Conservation (phyloP, 2,888 invertebrate species). For the Phlogophora meticulosa region DNA sequence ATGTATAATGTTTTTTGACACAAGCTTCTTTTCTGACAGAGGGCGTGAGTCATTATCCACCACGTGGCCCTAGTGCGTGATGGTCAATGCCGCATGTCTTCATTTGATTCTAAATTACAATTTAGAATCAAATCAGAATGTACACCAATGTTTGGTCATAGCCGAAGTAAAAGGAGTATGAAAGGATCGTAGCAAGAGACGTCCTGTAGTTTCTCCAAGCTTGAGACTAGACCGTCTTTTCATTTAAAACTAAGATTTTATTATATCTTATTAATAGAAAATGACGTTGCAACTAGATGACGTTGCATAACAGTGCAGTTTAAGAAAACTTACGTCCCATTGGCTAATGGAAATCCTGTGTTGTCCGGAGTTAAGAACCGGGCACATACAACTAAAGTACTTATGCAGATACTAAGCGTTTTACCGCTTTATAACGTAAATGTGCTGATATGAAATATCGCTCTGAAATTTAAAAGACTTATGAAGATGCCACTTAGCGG, state of each 20-base stretch:
- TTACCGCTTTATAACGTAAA: conserved; percentile 33
- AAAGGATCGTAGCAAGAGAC: too few species aligned
- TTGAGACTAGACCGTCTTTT: not conserved
- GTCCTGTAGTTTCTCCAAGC: too few species aligned
- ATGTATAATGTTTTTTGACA: too few species aligned
- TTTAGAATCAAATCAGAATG: too few species aligned
- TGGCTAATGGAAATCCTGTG: conserved; percentile 83
- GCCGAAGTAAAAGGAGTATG: too few species aligned
- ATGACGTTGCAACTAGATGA: conserved; percentile 41
- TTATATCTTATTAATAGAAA: not conserved
- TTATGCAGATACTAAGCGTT: conserved; percentile 44
- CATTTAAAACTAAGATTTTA: not conserved
- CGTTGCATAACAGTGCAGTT: conserved; percentile 46
- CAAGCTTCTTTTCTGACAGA: too few species aligned
- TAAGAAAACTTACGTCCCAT: conserved; percentile 77
- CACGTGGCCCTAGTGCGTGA: too few species aligned
- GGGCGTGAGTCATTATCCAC: too few species aligned
- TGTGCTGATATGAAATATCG: conserved; percentile 20
- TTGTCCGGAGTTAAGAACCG: conserved; percentile 56
- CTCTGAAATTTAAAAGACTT: conserved; percentile 3
- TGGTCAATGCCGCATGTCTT: too few species aligned
- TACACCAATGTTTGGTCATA: too few species aligned
- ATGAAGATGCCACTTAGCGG: conserved; percentile 19
- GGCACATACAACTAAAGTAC: conserved; percentile 33
- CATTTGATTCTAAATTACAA: too few species aligned